These are phyloP conservation scores for Acanthornis magna DNA, from an alignment of 2,797 vertebrate species.

Conservation along the genomic window DNA sequence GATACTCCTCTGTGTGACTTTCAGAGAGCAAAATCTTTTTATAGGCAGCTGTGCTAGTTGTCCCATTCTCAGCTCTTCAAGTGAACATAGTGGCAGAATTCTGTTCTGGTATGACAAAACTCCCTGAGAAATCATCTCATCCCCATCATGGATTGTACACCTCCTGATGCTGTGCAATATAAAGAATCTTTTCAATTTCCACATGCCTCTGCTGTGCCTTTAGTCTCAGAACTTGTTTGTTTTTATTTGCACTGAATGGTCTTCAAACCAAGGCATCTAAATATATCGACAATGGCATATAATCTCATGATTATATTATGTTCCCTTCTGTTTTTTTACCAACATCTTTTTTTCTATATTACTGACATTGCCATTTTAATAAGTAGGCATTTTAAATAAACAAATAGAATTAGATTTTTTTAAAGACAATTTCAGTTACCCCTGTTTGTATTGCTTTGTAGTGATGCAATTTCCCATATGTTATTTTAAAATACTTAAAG, in stretches of 20 bases:
- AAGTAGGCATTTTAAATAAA: background rate
- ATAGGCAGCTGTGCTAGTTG: conserved; percentile 32
- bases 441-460: background rate
- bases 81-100: background rate
- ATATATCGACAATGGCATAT: background rate
- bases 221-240: conserved; percentile 13
- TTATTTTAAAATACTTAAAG: background rate
- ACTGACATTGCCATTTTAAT: background rate
- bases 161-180: conserved; percentile 2
- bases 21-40: conserved; percentile 39
- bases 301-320: background rate
- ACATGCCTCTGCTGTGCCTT: background rate
- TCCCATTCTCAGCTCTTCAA: conserved; percentile 28
- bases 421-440: background rate
- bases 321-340: conserved; percentile 9
- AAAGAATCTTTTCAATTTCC: conserved; percentile 39
- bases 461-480: background rate
- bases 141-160: background rate
- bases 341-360: background rate
- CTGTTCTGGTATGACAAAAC: background rate
- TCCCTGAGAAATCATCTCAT: background rate
- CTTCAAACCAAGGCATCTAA: conserved; percentile 20
- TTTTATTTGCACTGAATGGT: conserved; percentile 29
- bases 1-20: conserved; percentile 53
- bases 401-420: background rate